Base-by-base conservation (phyloP, 2,888 invertebrate species). In the Eudemis profundana region DNA sequence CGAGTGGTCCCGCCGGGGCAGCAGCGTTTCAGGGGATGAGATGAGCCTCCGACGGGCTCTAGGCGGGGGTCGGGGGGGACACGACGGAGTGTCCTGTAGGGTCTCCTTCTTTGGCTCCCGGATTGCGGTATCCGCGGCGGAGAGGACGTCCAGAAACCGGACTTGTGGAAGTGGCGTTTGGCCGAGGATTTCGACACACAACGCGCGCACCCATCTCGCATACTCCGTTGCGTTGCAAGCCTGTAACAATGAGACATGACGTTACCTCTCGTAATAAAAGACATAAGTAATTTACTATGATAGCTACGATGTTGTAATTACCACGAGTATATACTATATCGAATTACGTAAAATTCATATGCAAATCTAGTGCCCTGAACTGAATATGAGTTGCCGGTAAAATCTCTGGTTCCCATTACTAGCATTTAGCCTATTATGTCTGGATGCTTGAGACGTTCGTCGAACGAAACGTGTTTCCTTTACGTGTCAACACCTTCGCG, bases 121-220 rank as follows among this genome's bases (percentile, higher is more conserved):
- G 36, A 84, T 84, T 57, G 88, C 84, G 46, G 90, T 89, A 50
- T 94, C 93, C 59, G 94, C 93, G 53, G 95, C 93, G 69, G 94
- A 93, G 63, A 95, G 80, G 70, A 96, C 95, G 81, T 95, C 95
- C 77, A 96, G 84, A 80, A 95, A 95, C 78, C 95, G 94, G 66
- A 96, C 93, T 70, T 95, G 94, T 53, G 95, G 95, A 70, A 96
- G 86, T 17, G 96, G 96, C 29, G 96, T 96, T 82, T 96, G 96
- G 2, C 95, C 93, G 71, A 96, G 94, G 70, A 96, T 93, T 82
- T 96, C 95, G 69, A 95, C 94, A 59, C 95, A 96, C 68, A 96
- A 93, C 61, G 95, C 94, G 76, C 95, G 94, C 76, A 95, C 95
- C 96, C 96, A 96, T 65, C 94, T 93, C 84, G 95, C 94, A 84